Evolutionary conservation across 2,113 vertebrate genomes (phyloP), one percentile per base, ranked within the genome.

Genomic region (Pleuronectes platessa): DNA sequence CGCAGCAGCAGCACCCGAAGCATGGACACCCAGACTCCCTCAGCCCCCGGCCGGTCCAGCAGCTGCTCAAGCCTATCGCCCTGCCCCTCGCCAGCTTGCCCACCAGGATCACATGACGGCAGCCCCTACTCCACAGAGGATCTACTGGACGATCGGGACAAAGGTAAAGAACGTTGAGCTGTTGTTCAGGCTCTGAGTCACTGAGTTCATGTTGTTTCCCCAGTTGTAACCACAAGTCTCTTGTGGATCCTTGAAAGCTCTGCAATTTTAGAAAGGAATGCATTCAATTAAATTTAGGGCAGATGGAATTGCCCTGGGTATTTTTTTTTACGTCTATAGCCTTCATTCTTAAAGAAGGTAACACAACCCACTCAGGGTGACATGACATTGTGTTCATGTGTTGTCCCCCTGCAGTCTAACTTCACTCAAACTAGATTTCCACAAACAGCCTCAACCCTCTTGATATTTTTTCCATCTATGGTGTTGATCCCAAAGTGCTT

Each of bases 61-160:
- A 94, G 97, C 92, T 95, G 95, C 86, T 98, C 97, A 91, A 98
- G 97, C 76, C 95, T 94, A 26, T 95, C 94, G 0, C 94, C 97
- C 81, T 98, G 97, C 90, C 97, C 96, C 90, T 98, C 97, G 5
- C 97, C 97, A 2, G 97, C 96, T 76, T 96, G 96, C 83, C 97
- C 96, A 58, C 95, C 95, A 17, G 96, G 95, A 71, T 99, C 98
- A 78, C 97, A 98, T 15, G 97, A 97, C 11, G 97, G 97, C 78
- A 99, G 98, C 82, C 98, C 98, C 13, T 99, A 97, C 91, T 98
- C 97, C 79, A 88, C 97, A 60, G 98, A 99, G 82, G 98, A 99
- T 40, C 91, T 97, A 27, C 95, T 97, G 47, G 97, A 97, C 58
- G 98, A 99, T 75, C 94, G 96, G 13, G 98, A 99, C 83, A 99